A percentile compares a stretch with the other conserved stretches of the same genome.
Conservation (phyloP, 2,888 invertebrate species). For the Zaprionus lineosus region DNA sequence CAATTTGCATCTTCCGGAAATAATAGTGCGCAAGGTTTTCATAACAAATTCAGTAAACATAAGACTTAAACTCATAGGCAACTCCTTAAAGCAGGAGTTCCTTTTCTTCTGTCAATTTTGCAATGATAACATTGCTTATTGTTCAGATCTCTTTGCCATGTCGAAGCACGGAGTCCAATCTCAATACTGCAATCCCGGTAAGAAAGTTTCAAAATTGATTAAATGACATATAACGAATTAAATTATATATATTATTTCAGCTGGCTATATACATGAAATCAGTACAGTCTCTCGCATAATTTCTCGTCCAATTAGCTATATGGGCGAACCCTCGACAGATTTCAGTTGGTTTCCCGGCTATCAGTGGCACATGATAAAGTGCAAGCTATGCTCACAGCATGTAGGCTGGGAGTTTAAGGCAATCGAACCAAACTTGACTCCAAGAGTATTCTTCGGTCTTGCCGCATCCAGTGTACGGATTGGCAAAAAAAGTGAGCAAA, state of each 20-base stretch:
- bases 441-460: conserved; percentile 88
- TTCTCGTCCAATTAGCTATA: conserved; percentile 83
- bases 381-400: conserved; percentile 87
- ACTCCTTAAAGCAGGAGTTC: conserved; percentile 83
- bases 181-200: conserved; percentile 90
- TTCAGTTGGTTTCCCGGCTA: conserved; percentile 95
- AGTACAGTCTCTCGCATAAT: conserved; percentile 86
- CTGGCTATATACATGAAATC: conserved; percentile 91
- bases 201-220: no score
- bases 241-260: conserved; percentile 59
- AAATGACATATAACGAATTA: no score
- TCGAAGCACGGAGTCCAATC: conserved; percentile 90
- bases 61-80: conserved; percentile 84
- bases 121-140: conserved; percentile 85
- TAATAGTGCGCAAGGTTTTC: conserved; percentile 86
- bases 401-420: conserved; percentile 93
- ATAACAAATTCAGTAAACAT: conserved; percentile 87
- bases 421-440: conserved; percentile 85
- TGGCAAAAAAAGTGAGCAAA: conserved; percentile 55
- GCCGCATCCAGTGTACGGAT: conserved; percentile 85
- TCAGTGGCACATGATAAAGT: conserved; percentile 90
- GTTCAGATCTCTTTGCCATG: conserved; percentile 90
- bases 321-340: conserved; percentile 86
- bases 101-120: conserved; percentile 85
- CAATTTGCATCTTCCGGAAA: conserved; percentile 88